phyloP scores from a whole-genome alignment of 1,140 invertebrate species.

The Macrobrachium rosenbergii region DNA sequence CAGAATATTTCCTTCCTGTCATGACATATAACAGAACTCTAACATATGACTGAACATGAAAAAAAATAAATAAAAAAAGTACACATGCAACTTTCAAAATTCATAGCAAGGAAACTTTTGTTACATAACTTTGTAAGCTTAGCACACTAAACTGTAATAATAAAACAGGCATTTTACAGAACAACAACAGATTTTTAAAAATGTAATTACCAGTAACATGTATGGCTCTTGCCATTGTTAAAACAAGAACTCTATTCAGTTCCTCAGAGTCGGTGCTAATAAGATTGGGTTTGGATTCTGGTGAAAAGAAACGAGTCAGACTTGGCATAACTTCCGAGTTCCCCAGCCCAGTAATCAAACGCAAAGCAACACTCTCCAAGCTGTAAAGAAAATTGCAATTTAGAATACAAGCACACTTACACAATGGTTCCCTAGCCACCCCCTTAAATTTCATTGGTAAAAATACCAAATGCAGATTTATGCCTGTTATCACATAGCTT shows the following conservation, averaged over 20 bases:
- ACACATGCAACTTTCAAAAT: too few relatives aligned
- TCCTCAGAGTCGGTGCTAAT: constrained; percentile 95
- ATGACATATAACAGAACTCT: too few relatives aligned
- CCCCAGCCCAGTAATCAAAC: constrained; percentile 91
- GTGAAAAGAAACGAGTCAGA: constrained; percentile 78
- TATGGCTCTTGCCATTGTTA: constrained; percentile 93
- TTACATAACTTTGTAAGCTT: too few relatives aligned
- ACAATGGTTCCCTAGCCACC: neutral
- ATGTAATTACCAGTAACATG: constrained; percentile 83
- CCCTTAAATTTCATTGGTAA: neutral
- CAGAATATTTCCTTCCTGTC: too few relatives aligned
- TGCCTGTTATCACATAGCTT: too few relatives aligned
- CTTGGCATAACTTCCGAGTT: constrained; percentile 93
- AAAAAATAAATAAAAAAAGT: too few relatives aligned
- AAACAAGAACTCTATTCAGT: constrained; percentile 89
- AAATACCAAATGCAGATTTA: too few relatives aligned
- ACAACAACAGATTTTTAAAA: neutral
- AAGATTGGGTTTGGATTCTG: constrained; percentile 86
- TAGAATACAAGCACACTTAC: neutral
- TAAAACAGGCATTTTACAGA: neutral
- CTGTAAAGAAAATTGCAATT: constrained; percentile 71
- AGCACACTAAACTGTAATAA: too few relatives aligned
- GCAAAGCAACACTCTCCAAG: constrained; percentile 93
- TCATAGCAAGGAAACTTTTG: too few relatives aligned
- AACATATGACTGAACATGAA: too few relatives aligned